phyloP scores from a whole-genome alignment of 2,888 invertebrate genomes.

The Mayetiola destructor region DNA sequence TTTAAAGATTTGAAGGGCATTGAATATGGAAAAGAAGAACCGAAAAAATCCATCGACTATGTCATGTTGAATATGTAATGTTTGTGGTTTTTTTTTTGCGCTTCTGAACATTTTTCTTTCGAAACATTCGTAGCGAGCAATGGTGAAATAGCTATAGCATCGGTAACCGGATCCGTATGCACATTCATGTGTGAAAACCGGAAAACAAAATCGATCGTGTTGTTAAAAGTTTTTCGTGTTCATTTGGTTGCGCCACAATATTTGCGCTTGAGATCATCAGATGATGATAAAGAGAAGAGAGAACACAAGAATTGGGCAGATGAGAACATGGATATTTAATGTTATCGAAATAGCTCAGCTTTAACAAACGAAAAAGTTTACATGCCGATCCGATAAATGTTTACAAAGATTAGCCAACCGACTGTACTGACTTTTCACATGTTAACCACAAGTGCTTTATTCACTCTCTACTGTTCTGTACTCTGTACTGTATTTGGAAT shows the following conservation, averaged over 20 bases:
- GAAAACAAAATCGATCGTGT: constrained; percentile 8
- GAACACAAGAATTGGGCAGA: too few relatives aligned
- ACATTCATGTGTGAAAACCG: not conserved
- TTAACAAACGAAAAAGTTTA: not conserved
- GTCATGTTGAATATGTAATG: constrained; percentile 4
- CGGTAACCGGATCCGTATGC: not conserved
- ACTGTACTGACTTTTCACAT: not conserved
- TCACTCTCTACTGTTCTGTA: too few relatives aligned
- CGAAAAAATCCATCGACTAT: not conserved
- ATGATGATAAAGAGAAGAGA: not conserved
- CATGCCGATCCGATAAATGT: too few relatives aligned
- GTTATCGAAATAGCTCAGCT: too few relatives aligned
- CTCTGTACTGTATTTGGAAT: too few relatives aligned
- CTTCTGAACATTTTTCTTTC: not conserved
- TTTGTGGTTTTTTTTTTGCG: not conserved
- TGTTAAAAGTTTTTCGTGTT: not conserved
- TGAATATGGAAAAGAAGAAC: not conserved
- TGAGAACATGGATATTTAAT: too few relatives aligned
- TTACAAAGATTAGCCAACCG: not conserved
- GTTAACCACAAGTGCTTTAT: not conserved
- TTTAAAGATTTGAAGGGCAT: not conserved
- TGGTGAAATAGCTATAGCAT: too few relatives aligned
- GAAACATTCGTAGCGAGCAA: too few relatives aligned
- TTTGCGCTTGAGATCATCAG: not conserved
- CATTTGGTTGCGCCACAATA: not conserved